These are phyloP conservation scores for Diadegma fenestrale DNA, from an alignment of 2,888 invertebrate species.

Conservation along the genomic window DNA sequence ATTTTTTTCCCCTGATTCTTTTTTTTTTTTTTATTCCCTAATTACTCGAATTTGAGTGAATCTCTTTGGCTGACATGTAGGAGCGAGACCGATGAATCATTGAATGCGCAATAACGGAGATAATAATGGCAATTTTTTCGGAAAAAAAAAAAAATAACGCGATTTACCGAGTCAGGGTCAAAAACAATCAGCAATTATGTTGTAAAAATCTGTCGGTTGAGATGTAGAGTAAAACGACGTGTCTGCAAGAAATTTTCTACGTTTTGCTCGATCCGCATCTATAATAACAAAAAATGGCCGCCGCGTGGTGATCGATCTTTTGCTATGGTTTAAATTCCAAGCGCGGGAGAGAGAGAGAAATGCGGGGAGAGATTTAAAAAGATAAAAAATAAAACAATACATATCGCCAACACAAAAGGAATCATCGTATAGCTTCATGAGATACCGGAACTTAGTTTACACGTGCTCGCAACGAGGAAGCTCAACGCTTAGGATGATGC, in stretches of 20 bases:
- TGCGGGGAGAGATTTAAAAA: neutral
- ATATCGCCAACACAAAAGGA: slow-evolving; percentile 34
- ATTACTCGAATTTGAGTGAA: slow-evolving; percentile 57
- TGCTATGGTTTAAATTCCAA: slow-evolving; percentile 59
- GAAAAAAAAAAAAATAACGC: slow-evolving; percentile 10
- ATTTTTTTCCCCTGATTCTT: slow-evolving; percentile 18
- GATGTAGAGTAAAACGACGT: slow-evolving; percentile 20
- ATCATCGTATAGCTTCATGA: slow-evolving; percentile 52
- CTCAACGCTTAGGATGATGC: slow-evolving; percentile 33
- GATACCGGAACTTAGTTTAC: slow-evolving; percentile 60
- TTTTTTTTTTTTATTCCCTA: slow-evolving; percentile 29
- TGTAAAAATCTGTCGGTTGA: slow-evolving; percentile 50
- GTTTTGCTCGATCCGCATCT: neutral
- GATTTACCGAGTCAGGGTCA: slow-evolving; percentile 37
- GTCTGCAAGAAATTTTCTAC: slow-evolving; percentile 40
- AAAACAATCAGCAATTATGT: slow-evolving; percentile 38
- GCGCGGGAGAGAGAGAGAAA: neutral
- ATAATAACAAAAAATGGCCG: slow-evolving; percentile 35
- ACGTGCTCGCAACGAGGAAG: slow-evolving; percentile 55
- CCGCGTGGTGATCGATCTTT: slow-evolving; percentile 58
- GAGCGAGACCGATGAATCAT: slow-evolving; percentile 33
- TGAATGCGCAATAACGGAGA: slow-evolving; percentile 26
- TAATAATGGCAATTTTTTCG: slow-evolving; percentile 10
- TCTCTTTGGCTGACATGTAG: neutral
- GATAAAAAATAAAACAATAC: slow-evolving; percentile 7